Evolutionary conservation across 2,113 vertebrate genomes (phyloP).

Genomic region (Polyodon spathula): DNA sequence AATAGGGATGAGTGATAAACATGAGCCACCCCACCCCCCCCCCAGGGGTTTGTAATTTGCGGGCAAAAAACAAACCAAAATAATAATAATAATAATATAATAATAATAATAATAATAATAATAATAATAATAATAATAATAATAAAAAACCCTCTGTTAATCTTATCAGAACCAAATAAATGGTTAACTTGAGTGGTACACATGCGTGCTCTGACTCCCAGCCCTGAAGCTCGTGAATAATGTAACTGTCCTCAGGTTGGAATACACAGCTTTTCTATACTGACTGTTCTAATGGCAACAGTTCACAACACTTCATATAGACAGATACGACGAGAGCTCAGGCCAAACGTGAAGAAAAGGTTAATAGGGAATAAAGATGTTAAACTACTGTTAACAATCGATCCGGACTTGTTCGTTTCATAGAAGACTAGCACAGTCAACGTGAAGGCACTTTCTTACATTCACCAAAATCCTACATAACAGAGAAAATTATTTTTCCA

Average conservation of each 20-base stretch:
- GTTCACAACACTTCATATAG: constrained; percentile 29
- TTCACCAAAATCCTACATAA: no score
- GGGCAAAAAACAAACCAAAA: no score
- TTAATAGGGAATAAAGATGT: constrained; percentile 32
- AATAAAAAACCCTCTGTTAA: no score
- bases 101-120: no score
- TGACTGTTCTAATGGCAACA: constrained; percentile 13
- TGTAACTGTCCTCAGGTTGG: neutral
- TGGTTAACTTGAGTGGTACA: neutral
- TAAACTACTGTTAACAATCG: constrained; percentile 22
- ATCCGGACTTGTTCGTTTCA: constrained; percentile 7
- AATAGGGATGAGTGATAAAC: no score
- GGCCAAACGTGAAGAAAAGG: constrained; percentile 35
- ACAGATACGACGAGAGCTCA: constrained; percentile 18
- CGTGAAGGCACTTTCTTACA: neutral
- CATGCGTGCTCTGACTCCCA: constrained; percentile 11
- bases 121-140: no score
- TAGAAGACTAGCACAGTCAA: neutral
- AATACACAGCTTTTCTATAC: neutral
- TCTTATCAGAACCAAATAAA: neutral
- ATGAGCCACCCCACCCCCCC: no score
- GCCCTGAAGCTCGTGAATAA: neutral
- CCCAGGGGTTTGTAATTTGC: no score
- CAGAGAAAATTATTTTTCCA: no score
- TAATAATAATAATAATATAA: no score